Base-by-base conservation (phyloP, 2,113 vertebrate species). In the Brachyhypopomus gauderio region DNA sequence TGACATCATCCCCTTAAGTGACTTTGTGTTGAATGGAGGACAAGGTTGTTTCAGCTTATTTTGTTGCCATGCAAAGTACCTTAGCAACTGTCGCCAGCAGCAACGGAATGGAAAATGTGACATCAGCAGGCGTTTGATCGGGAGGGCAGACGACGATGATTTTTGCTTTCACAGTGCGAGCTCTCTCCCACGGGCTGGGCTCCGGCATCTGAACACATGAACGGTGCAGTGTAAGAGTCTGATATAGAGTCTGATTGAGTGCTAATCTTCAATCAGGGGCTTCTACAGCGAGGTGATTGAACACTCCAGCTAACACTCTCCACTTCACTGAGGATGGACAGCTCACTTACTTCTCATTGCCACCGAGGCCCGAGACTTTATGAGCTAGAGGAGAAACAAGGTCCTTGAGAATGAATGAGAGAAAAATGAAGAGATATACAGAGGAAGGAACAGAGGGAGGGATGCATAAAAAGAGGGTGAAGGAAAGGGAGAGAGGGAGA, bases 61-160 rank as follows among this genome's bases (percentile, higher is more conserved):
- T 84, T 77, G 78, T 84, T 84, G 30, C 73, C 67, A 80, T 77
- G 73, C 11, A 55, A 66, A 34, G 74, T 69, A 70, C 70, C 70
- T 70, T 75, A 78, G 71, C 56, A 64, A 85, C 71, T 64, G 85
- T 82, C 78, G 9, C 75, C 79, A 82, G 83, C 64, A 83, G 62
- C 64, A 63, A 81, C 55, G 41, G 55, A 63, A 84, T 67, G 84
- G 86, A 86, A 87, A 82, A 84, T 71, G 85, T 90, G 88, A 89
- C 89, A 86, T 90, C 89, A 89, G 75, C 86, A 80, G 63, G 85
- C 63, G 84, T 88, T 80, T 20, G 67, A 78, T 11, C 36, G 78
- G 88, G 72, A 83, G 82, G 79, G 2, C 82, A 85, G 63, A 87
- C 84, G 72, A 78, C 72, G 78, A 71, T 84, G 88, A 74, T 88